Base-by-base conservation (phyloP, 2,113 vertebrate species). In the Saccopteryx bilineata region DNA sequence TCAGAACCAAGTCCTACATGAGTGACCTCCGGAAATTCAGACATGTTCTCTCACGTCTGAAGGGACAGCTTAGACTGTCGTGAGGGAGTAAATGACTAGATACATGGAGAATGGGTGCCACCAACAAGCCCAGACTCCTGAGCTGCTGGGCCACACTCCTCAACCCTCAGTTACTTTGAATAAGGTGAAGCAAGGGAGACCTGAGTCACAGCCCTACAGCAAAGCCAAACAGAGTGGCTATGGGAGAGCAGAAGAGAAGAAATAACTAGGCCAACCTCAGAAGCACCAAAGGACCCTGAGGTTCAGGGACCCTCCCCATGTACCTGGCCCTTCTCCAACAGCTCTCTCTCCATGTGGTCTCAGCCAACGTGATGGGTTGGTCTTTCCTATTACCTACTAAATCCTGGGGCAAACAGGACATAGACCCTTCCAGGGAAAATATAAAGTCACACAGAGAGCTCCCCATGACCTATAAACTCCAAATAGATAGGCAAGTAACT, bases 301-400 rank as follows among this genome's bases (percentile, higher is more conserved):
- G 69, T 46, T 85, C 28, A 31, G 15, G 82, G 79, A 2, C 39
- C 72, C 74, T 61, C 50, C 26, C 9, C 56, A 17, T 1, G 7
- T 19, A 28, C 31, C 68, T 18, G 1, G 63, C 11, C 50, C 21
- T 86, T 75, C 82, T 61, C 84, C 24, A 66, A 33, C 0, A 63
- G 46, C 19, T 21, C 31, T 87, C 56, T 72, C 84, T 87, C 80
- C 46, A 79, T 31, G 17, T 58, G 58, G 23, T 76, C 58, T 92
- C 75, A 61, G 61, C 18, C 60, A 84, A 2, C 6, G 2, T 39
- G 8, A 31, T 46, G 21, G 8, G 26, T 46, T 23, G 8, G 26
- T 84, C 76, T 95, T 80, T 87, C 50, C 50, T 56, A 23, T 90
- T 81, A 50, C 61, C 61, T 28, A 84, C 52, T 75, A 90, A 65